phyloP scores from a whole-genome alignment of 2,797 vertebrate genomes.

The Trichosurus vulpecula region DNA sequence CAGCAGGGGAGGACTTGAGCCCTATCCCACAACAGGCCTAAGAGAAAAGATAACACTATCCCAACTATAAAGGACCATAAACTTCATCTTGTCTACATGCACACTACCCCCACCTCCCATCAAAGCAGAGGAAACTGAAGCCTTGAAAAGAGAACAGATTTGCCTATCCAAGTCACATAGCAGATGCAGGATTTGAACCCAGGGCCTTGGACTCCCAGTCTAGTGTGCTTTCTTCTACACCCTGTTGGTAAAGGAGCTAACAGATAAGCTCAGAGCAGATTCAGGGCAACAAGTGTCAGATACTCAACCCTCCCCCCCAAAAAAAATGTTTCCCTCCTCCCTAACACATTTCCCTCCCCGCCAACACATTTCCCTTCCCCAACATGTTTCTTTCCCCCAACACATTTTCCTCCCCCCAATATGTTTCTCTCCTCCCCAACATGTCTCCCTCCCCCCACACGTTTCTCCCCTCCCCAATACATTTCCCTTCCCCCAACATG shows the following conservation, averaged over 20 bases:
- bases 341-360: too few relatives aligned
- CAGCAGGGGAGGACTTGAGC: too few relatives aligned
- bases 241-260: slow-evolving; percentile 35
- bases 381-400: too few relatives aligned
- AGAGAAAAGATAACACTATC: background rate
- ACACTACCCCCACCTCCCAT: background rate
- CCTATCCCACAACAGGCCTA: background rate
- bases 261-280: slow-evolving; percentile 4
- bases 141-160: background rate
- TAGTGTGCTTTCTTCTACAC: background rate
- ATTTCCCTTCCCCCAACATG: too few relatives aligned
- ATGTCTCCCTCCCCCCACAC: background rate
- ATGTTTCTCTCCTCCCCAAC: background rate
- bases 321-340: too few relatives aligned
- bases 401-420: too few relatives aligned
- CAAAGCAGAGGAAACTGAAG: background rate
- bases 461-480: background rate
- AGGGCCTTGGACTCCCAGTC: background rate
- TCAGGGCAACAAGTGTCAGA: background rate
- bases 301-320: background rate
- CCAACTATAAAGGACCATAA: background rate
- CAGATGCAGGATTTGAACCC: background rate
- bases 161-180: background rate
- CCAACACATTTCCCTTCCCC: too few relatives aligned
- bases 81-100: background rate